These are phyloP conservation scores for Cylindroiulus punctatus DNA, from an alignment of 2,888 invertebrate species.

Conservation along the genomic window DNA sequence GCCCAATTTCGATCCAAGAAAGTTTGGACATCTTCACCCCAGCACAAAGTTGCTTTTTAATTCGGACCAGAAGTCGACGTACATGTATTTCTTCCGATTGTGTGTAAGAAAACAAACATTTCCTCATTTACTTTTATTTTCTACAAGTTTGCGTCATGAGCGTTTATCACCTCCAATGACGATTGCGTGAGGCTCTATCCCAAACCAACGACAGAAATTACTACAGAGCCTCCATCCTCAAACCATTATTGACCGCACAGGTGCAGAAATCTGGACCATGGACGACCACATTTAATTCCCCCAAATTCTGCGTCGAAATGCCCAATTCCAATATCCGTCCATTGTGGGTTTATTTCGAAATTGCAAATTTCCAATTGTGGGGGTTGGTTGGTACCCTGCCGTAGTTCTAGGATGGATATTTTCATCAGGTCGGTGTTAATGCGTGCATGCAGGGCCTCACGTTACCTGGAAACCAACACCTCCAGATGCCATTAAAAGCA, in stretches of 20 bases:
- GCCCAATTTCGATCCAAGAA: too few species aligned
- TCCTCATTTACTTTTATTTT: conserved; percentile 10
- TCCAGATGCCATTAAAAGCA: background rate
- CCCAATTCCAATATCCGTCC: background rate
- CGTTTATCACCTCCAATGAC: background rate
- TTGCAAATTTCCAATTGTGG: background rate
- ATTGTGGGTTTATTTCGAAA: too few species aligned
- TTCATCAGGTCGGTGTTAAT: conserved; percentile 14
- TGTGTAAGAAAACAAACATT: too few species aligned
- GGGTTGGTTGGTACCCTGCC: background rate
- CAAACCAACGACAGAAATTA: background rate
- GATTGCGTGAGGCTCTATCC: conserved; percentile 6
- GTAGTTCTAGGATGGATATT: conserved; percentile 2
- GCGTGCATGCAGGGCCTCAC: conserved; percentile 32
- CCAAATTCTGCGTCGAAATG: background rate
- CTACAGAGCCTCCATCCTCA: background rate
- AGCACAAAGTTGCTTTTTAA: too few species aligned
- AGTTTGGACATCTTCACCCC: too few species aligned
- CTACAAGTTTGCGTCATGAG: background rate
- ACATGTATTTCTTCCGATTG: too few species aligned
- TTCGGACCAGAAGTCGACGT: too few species aligned
- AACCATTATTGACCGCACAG: background rate
- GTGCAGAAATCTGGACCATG: background rate
- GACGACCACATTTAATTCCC: background rate
- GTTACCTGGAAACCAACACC: conserved; percentile 12